These are phyloP conservation scores for Mus spicilegus DNA, from an alignment of 2,113 vertebrate genomes.

Conservation along the genomic window DNA sequence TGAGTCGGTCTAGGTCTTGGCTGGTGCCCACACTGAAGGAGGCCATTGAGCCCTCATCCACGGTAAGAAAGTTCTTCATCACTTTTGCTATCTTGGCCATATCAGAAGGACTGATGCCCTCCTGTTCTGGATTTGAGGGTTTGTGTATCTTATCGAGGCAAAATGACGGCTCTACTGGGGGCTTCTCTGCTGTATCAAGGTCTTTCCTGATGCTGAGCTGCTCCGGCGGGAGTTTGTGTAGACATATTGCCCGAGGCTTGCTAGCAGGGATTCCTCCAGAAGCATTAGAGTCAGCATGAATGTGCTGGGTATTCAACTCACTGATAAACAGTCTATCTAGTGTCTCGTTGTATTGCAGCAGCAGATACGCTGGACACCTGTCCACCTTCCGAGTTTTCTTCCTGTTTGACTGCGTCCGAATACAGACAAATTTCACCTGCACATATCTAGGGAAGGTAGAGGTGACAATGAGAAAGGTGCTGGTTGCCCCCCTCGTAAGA, in stretches of 20 bases:
- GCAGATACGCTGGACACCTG: conserved; percentile 81
- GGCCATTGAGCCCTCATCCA: conserved; percentile 78
- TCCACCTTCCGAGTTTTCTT: conserved; percentile 58
- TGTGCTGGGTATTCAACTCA: conserved; percentile 78
- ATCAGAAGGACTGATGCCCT: conserved; percentile 42
- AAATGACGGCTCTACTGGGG: rapidly evolving
- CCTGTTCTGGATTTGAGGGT: background rate
- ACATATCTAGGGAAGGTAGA: conserved; percentile 81
- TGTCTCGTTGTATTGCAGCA: conserved; percentile 79
- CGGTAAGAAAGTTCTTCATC: conserved; percentile 78
- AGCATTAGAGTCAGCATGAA: conserved; percentile 64
- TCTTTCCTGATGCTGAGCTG: rapidly evolving
- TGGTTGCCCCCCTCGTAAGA: background rate
- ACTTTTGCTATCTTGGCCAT: conserved; percentile 74
- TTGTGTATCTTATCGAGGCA: background rate
- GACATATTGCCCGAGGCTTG: background rate
- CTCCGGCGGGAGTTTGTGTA: background rate
- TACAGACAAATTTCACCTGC: conserved; percentile 84
- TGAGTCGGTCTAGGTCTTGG: conserved; percentile 76
- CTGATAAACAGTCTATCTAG: conserved; percentile 81
- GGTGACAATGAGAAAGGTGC: conserved; percentile 53
- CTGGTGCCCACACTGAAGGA: conserved; percentile 73
- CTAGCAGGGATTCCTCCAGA: background rate
- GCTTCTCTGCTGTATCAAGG: rapidly evolving
- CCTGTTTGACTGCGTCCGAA: conserved; percentile 71